Base-by-base conservation (phyloP, 2,113 vertebrate species). In the Rhea pennata region DNA sequence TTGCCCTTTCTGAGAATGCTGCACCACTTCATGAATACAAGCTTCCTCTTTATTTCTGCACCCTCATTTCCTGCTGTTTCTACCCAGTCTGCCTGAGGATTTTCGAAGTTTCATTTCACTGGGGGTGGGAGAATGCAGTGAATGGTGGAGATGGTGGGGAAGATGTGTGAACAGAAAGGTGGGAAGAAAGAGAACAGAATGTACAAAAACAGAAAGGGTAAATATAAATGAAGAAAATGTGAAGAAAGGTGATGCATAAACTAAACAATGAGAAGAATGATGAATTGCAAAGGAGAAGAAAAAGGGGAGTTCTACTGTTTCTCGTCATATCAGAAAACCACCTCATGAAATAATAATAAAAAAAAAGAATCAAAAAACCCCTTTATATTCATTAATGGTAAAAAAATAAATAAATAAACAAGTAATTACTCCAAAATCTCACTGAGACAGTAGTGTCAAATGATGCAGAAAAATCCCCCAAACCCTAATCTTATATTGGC, bases 1-100 rank as follows among this genome's bases (percentile, higher is more conserved):
- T n/a, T n/a, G 50, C 5, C 75, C 67, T 73, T 77, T 15, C 29
- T 0, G 0, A 82, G 40, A 76, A 33, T 29, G 62, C 39, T 29
- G 10, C 62, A 73, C 62, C 50, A 80, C 51, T 92, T 78, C 8
- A 88, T 51, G 61, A 93, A 56, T 64, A 92, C 84, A 87, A 75
- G 10, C 48, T 91, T 97, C 87, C 93, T 87, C 87, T 83, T 70
- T 65, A 33, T 76, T 96, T 94, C 91, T 95, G 74, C 64, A 80
- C 23, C 59, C 78, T 94, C 82, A 90, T 92, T 94, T 95, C 84
- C 93, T 90, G 67, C 62, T 82, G 66, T 33, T 91, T 94, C 65
- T 51, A 78, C 31, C 46, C 69, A 75, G 17, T 75, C 59, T 87
- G 31, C 70, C 91, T 75, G 31, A 46, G 42, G 86, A 78, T 78